phyloP scores from a whole-genome alignment of 1,140 invertebrate species.

The Caenorhabditis remanei region DNA sequence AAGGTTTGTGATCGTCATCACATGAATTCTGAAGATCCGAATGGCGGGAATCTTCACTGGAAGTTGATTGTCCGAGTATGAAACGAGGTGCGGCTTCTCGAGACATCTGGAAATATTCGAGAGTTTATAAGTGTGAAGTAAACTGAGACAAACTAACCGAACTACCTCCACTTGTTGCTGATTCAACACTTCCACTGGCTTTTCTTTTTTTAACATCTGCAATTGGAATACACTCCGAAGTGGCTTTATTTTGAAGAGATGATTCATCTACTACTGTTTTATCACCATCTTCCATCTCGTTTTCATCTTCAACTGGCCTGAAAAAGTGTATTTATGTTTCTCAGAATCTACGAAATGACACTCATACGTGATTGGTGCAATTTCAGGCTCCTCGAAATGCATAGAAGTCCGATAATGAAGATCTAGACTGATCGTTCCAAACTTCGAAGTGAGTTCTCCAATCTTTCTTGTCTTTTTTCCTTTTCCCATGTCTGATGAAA shows the following conservation, averaged over 20 bases:
- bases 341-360: background rate
- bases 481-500: conserved; percentile 38
- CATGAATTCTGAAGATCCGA: conserved; percentile 3
- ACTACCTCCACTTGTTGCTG: conserved; percentile 19
- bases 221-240: conserved; percentile 22
- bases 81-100: conserved; percentile 26
- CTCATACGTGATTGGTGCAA: conserved; percentile 6
- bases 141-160: background rate
- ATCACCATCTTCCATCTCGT: background rate
- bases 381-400: conserved; percentile 45
- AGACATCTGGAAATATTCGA: background rate
- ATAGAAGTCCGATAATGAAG: conserved; percentile 27
- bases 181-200: conserved; percentile 31
- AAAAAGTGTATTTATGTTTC: background rate
- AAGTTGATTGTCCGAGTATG: conserved; percentile 25
- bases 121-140: background rate
- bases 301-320: conserved; percentile 24
- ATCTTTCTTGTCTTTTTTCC: conserved; percentile 37
- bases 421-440: conserved; percentile 36
- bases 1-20: conserved; percentile 37
- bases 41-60: conserved; percentile 41
- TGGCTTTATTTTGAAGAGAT: background rate
- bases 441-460: conserved; percentile 24
- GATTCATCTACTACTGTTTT: conserved; percentile 22
- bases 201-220: conserved; percentile 37